Percentiles rank a stretch among this genome's conserved stretches.
Conservation (phyloP, 2,113 vertebrate genomes). For the Petroica traversi region DNA sequence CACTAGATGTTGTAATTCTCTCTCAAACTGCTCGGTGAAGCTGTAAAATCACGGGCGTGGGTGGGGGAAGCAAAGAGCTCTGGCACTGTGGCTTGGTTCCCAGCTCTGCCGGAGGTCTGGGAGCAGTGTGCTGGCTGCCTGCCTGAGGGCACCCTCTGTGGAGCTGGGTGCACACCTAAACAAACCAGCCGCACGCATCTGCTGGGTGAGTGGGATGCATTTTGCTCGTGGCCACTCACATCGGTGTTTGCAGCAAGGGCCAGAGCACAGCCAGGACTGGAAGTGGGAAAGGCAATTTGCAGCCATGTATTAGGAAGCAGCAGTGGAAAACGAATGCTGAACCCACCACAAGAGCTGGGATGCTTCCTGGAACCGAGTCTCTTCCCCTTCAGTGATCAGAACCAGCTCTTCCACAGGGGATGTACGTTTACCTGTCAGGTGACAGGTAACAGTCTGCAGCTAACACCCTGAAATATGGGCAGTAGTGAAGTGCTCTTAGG, state of each 20-base stretch:
- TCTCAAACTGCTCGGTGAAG: constrained; percentile 11
- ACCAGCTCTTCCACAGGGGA: not conserved
- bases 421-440: not conserved
- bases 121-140: not conserved
- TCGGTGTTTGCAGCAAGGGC: not conserved
- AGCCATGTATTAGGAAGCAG: not conserved
- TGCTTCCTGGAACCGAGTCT: not conserved
- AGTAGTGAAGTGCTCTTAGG: not conserved
- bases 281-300: not conserved
- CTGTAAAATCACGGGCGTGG: not conserved
- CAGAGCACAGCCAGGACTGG: not conserved
- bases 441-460: not conserved
- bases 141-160: not conserved
- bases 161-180: not conserved
- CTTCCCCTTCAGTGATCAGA: not conserved
- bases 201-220: not conserved
- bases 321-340: not conserved
- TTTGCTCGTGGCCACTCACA: not conserved
- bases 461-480: not conserved
- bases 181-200: not conserved
- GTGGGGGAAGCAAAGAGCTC: not conserved
- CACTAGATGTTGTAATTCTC: constrained; percentile 51
- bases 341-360: fast-evolving
- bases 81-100: not conserved
- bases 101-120: not conserved